Evolutionary conservation across 35 echinoderm and acorn worm species (phyloP), one percentile per base, ranked within the genome.

Genomic region (Anneissia japonica): DNA sequence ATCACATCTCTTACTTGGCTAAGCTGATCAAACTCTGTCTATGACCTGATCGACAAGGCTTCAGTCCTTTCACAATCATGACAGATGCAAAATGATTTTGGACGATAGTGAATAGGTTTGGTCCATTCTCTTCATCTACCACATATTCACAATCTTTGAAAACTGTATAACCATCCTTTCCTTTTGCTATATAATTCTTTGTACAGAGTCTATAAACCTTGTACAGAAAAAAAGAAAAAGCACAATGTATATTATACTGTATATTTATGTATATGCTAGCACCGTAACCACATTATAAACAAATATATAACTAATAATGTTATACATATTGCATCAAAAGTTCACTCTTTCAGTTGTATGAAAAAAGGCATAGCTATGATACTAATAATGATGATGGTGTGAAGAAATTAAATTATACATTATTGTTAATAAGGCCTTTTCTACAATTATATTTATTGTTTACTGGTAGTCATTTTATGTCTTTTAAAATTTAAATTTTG

Each of bases 1-100:
- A 45, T 45, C 26, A 21, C 36, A 75, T 33, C 0, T 72, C 87
- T 83, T 72, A 94, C 92, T 76, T 94, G 32, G 33, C 32, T 13
- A 94, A 75, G 34, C 81, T 87, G 14, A 90, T 77, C 0, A 90
- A 56, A 73, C 92, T 94, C 78, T 94, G 92, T 74, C 88, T 74
- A 37, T 94, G 92, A 0, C 88, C 85, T 1, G 92, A 94, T n/a
- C 80, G 46, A 38, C 92, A 90, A 26, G 88, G 88, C 56, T 94
- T 94, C 4, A 90, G 72, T 29, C 92, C 92, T 81, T 84, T 90
- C 45, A 94, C 88, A 33, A 94, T 88, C 73, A 82, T 46, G 17
- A 86, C 80, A 3, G 92, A 86, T 3, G 64, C 64, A 76, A 94
- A 94, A 46, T 94, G 92, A 84, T 94, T 94, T 88, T 90, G 92